Percentiles rank a stretch among this genome's conserved stretches.
Evolutionary conservation across 2,113 vertebrate species (phyloP).

Genomic region (Tor tambroides): DNA sequence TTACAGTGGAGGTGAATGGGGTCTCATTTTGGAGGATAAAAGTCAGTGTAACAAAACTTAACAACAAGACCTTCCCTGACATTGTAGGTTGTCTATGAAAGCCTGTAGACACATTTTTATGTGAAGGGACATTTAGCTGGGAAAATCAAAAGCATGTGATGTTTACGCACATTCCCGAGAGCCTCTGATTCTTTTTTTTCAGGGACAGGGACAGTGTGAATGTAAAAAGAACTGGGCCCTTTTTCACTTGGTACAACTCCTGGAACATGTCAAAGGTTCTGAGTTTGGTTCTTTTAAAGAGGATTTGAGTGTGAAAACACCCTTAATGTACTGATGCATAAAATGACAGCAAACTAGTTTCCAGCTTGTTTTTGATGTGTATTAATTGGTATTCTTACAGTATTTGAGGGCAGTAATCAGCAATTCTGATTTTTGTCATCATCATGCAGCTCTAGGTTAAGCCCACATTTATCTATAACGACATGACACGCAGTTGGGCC

Average conservation of each 20-base stretch:
- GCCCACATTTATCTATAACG: background rate
- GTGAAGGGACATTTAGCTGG: too few relatives aligned
- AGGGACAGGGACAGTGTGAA: background rate
- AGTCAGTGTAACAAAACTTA: too few relatives aligned
- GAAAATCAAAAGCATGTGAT: too few relatives aligned
- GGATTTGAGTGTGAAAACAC: too few relatives aligned
- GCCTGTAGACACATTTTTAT: too few relatives aligned
- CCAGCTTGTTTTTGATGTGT: too few relatives aligned
- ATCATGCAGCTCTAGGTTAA: slow-evolving; percentile 20
- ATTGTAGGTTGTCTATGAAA: too few relatives aligned
- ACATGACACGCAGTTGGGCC: slow-evolving; percentile 46
- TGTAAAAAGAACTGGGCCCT: background rate
- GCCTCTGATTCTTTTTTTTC: background rate
- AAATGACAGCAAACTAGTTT: background rate
- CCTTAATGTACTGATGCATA: too few relatives aligned
- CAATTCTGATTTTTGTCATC: slow-evolving; percentile 7
- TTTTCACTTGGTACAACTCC: background rate
- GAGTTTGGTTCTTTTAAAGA: background rate
- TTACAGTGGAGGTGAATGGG: too few relatives aligned
- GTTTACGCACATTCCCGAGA: too few relatives aligned
- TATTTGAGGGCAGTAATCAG: background rate
- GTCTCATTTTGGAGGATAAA: too few relatives aligned
- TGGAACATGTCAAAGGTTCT: background rate
- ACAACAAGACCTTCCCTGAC: too few relatives aligned
- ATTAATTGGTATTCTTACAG: background rate